Conservation (phyloP, 2,888 invertebrate genomes). For the Phyto melanocephala region DNA sequence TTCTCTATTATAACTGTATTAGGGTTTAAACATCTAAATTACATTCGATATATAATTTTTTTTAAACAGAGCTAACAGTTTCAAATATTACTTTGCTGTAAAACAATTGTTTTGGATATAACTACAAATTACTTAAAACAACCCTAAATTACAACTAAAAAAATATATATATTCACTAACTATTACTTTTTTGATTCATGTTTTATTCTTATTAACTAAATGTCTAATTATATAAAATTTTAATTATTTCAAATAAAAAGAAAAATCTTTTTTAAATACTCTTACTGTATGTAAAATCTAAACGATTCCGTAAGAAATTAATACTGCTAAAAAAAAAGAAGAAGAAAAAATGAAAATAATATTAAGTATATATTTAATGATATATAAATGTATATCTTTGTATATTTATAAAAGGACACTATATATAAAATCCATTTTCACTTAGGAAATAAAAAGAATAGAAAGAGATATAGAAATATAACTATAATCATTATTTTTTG, state of each 20-base stretch:
- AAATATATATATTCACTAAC: neutral
- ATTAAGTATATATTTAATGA: constrained; percentile 23
- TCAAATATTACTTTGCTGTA: too few relatives aligned
- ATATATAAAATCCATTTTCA: constrained; percentile 5
- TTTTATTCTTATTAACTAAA: constrained; percentile 35
- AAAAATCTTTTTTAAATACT: neutral
- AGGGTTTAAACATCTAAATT: too few relatives aligned
- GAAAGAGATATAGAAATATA: constrained; percentile 8
- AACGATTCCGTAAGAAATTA: neutral
- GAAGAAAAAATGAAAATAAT: neutral
- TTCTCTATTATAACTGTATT: too few relatives aligned
- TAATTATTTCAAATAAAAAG: constrained; percentile 3
- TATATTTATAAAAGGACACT: constrained; percentile 39
- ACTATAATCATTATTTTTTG: too few relatives aligned
- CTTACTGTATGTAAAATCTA: constrained; percentile 36
- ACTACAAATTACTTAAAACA: neutral
- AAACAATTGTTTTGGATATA: too few relatives aligned
- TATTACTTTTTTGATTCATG: constrained; percentile 6
- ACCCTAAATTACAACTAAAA: too few relatives aligned
- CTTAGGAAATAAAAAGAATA: constrained; percentile 9
- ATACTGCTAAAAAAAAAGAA: neutral
- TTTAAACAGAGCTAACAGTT: too few relatives aligned
- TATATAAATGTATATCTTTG: constrained; percentile 51
- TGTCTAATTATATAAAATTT: constrained; percentile 44
- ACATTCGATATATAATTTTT: too few relatives aligned